Base-by-base conservation (phyloP, 2,888 invertebrate genomes). In the Ichneumoninae sp. region DNA sequence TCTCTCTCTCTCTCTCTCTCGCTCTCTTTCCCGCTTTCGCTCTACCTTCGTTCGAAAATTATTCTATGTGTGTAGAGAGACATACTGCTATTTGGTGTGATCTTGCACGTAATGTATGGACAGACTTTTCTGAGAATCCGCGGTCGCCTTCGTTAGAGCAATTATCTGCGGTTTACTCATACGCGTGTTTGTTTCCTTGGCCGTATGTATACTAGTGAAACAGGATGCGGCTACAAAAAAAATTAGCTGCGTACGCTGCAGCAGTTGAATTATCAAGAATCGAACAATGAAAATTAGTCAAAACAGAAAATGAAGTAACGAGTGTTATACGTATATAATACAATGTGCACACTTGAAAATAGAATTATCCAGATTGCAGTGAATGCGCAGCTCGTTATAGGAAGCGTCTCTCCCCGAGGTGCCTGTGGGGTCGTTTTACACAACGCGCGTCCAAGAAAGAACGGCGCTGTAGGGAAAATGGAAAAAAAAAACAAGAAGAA, bases 311-410 rank as follows among this genome's bases (percentile, higher is more conserved):
- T 19, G 54, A n/a, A 54, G 10, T 6, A 54, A 22, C 22, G 54
- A 54, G 54, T 8, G 52, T 54, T 54, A 19, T 3, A n/a, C 19
- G n/a, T 54, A 8, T 54, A 6, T n/a, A 19, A 19, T 54, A 54
- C 52, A 13, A 8, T 22, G 22, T 54, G 22, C 5, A 33, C 33
- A 33, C 44, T 13, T 19, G 16, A 71, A 71, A 77, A 82, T 22
- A 33, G 47, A 82, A 65, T 82, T 66, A 71, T 82, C 76, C 76
- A 30, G 76, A 66, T 74, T 80, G 71, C 62, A 65, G 26, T n/a
- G 72, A 74, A 70, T 10, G 40, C 70, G 57, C 44, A 83, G 79
- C 79, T 84, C 83, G 74, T 84, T 84, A 80, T 77, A 77, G 77
- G 60, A 83, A 80, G 80, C 79, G 72, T 69, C 80, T 8, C 40